A percentile compares a stretch with the other conserved stretches of the same genome.
These are phyloP conservation scores for Agrochola circellaris DNA, from an alignment of 2,888 invertebrate species.

Conservation along the genomic window DNA sequence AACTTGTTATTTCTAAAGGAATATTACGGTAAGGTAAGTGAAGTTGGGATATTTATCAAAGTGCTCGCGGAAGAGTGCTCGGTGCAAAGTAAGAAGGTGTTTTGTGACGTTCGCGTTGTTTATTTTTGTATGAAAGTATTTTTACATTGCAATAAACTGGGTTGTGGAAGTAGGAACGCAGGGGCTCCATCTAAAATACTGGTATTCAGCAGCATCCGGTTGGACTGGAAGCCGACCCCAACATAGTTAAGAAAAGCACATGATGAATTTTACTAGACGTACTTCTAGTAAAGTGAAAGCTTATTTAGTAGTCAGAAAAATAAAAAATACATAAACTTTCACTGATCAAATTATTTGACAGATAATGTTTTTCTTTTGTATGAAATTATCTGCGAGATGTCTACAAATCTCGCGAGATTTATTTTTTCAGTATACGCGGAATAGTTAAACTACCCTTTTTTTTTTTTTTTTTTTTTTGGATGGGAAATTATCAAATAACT, in stretches of 20 bases:
- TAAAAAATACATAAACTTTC: too few species aligned
- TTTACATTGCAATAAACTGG: slow-evolving; percentile 2
- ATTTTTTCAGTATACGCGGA: too few species aligned
- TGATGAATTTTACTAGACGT: background rate
- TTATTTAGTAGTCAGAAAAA: background rate
- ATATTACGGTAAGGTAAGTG: slow-evolving; percentile 12
- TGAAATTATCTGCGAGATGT: background rate
- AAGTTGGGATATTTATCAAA: slow-evolving; percentile 34
- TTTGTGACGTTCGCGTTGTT: background rate
- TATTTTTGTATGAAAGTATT: slow-evolving; percentile 5
- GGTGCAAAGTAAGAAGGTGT: background rate
- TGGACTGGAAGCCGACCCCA: background rate
- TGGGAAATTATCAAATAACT: too few species aligned
- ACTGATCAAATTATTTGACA: background rate
- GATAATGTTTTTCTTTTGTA: background rate
- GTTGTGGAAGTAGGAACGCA: background rate
- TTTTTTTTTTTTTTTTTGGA: too few species aligned
- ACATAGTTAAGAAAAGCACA: background rate
- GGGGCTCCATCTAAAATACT: background rate
- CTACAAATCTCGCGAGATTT: too few species aligned
- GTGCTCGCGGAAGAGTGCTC: slow-evolving; percentile 1
- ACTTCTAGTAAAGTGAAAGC: too few species aligned
- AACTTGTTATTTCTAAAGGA: slow-evolving; percentile 33
- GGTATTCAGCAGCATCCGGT: background rate
- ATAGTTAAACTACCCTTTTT: too few species aligned